Evolutionary conservation across 2,888 invertebrate species (phyloP).

Genomic region (Hermodice carunculata): DNA sequence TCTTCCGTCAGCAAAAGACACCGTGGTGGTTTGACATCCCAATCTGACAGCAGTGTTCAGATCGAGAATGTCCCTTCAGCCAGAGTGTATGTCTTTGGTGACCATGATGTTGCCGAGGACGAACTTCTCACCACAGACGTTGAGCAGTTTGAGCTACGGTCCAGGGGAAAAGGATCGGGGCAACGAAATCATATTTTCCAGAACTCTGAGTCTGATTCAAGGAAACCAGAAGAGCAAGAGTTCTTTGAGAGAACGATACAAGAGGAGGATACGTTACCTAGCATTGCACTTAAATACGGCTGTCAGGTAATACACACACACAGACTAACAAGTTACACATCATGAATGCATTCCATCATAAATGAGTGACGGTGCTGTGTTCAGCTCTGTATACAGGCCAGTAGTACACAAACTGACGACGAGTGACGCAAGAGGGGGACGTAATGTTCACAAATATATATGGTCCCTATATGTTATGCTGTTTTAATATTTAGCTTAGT

Average conservation of each 20-base stretch:
- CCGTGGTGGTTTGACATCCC: conserved; percentile 17
- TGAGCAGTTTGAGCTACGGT: conserved; percentile 16
- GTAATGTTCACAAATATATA: no score
- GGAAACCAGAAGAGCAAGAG: conserved; percentile 46
- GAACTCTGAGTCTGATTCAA: no score
- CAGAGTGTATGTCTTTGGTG: conserved; percentile 59
- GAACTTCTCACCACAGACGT: conserved; percentile 15
- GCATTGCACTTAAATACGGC: conserved; percentile 58
- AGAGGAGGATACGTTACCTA: conserved; percentile 58
- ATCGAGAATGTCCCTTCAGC: conserved; percentile 58
- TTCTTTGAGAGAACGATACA: conserved; percentile 32
- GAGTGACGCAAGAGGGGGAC: no score
- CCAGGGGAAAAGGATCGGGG: conserved; percentile 5
- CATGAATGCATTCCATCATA: no score
- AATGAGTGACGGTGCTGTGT: no score
- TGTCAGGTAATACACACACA: conserved; percentile 55
- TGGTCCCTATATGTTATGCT: no score
- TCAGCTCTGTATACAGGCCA: no score
- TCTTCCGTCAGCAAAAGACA: neutral
- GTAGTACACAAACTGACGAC: no score
- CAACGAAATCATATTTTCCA: neutral
- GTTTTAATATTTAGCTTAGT: no score
- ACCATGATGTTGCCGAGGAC: conserved; percentile 49
- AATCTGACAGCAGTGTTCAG: conserved; percentile 33
- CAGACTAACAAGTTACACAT: no score